A percentile compares a stretch with the other conserved stretches of the same genome.
These are phyloP conservation scores for Lottia gigantea DNA, from an alignment of 2,888 invertebrate species.

Conservation along the genomic window DNA sequence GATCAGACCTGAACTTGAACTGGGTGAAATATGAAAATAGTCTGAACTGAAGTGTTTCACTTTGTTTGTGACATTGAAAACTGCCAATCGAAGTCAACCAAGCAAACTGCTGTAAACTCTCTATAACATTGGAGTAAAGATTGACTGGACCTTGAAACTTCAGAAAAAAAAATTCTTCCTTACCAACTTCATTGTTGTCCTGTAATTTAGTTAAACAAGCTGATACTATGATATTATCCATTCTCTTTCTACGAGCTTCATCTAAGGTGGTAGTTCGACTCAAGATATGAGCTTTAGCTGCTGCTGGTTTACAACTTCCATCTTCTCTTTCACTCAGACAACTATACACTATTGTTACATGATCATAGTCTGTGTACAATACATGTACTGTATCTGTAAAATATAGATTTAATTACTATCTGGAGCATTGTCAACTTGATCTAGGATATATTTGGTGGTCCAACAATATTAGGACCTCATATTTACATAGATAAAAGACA, in stretches of 20 bases:
- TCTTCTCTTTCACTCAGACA: slow-evolving; percentile 30
- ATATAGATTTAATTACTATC: not conserved
- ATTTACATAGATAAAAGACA: too few species aligned
- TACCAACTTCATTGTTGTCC: not conserved
- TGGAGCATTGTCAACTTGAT: too few species aligned
- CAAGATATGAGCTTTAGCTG: slow-evolving; percentile 31
- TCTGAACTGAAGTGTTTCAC: too few species aligned
- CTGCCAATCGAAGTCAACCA: too few species aligned
- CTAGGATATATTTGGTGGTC: too few species aligned
- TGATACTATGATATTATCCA: not conserved
- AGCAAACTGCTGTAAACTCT: too few species aligned
- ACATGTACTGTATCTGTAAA: slow-evolving; percentile 35
- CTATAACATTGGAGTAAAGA: too few species aligned
- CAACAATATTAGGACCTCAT: too few species aligned
- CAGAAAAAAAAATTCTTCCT: not conserved
- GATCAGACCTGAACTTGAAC: too few species aligned
- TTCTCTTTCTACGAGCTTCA: not conserved
- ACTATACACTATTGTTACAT: slow-evolving; percentile 29
- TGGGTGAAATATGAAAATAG: too few species aligned
- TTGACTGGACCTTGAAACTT: too few species aligned
- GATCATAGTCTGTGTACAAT: slow-evolving; percentile 31
- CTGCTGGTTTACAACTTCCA: slow-evolving; percentile 28
- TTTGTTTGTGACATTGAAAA: too few species aligned
- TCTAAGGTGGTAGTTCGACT: slow-evolving; percentile 24
- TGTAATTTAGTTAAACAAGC: not conserved